A percentile compares a stretch with the other conserved stretches of the same genome.
These are phyloP conservation scores for Sigmodon hispidus DNA, from an alignment of 2,113 vertebrate species.

Conservation along the genomic window DNA sequence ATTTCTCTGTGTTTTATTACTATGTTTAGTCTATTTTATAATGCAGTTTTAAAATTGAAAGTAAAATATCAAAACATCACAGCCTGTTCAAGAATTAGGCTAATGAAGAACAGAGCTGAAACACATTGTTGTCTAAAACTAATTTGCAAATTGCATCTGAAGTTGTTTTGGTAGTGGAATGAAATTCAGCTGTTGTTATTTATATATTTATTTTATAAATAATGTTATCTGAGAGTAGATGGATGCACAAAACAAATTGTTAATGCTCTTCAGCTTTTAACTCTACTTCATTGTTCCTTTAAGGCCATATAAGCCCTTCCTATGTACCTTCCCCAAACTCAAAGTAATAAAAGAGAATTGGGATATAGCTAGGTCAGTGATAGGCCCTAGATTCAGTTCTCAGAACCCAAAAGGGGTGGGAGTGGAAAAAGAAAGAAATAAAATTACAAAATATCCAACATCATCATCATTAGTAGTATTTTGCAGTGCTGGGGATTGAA, in stretches of 20 bases:
- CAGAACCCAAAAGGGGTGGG: background rate
- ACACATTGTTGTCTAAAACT: conserved; percentile 58
- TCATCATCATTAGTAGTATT: background rate
- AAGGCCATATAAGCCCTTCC: background rate
- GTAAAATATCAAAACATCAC: conserved; percentile 40
- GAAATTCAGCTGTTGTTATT: conserved; percentile 29
- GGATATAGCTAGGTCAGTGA: background rate
- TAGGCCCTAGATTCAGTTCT: background rate
- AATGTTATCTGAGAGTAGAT: conserved; percentile 35
- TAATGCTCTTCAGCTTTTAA: background rate
- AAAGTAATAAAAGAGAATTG: background rate
- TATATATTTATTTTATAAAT: background rate
- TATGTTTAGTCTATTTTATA: conserved; percentile 54
- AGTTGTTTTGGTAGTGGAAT: conserved; percentile 50
- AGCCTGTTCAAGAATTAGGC: conserved; percentile 58
- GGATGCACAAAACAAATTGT: background rate
- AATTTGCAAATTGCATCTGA: conserved; percentile 50
- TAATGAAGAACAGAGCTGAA: conserved; percentile 61
- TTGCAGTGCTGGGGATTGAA: background rate
- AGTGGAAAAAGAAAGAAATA: background rate
- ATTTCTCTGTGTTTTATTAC: conserved; percentile 41
- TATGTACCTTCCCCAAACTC: background rate
- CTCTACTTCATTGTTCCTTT: conserved; percentile 28
- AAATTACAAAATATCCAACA: background rate
- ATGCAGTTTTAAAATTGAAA: conserved; percentile 46